Conservation (phyloP, 2,113 vertebrate species). For the Ictalurus furcatus region DNA sequence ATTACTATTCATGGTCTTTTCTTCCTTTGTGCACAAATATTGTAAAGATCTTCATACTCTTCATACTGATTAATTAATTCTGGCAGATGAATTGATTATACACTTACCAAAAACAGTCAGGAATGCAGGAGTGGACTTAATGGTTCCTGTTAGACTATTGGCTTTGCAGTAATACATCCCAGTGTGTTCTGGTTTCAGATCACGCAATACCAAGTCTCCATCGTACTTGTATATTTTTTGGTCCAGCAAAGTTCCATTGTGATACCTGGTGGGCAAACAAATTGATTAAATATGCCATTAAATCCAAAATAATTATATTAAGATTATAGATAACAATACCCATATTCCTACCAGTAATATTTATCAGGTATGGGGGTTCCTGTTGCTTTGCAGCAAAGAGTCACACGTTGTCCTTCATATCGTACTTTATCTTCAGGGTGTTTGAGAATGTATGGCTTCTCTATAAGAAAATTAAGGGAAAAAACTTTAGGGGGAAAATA, state of each 20-base stretch:
- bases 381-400: slow-evolving; percentile 88
- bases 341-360: slow-evolving; percentile 83
- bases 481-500: background rate
- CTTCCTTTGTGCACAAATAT: slow-evolving; percentile 39
- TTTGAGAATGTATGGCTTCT: slow-evolving; percentile 87
- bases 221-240: slow-evolving; percentile 70
- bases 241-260: slow-evolving; percentile 88
- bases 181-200: slow-evolving; percentile 72
- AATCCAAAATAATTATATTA: background rate
- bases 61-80: background rate
- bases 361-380: slow-evolving; percentile 84
- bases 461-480: slow-evolving; percentile 64
- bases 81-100: background rate
- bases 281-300: background rate
- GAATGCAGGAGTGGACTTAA: slow-evolving; percentile 77
- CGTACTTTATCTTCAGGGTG: slow-evolving; percentile 85
- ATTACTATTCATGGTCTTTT: slow-evolving; percentile 12
- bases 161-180: slow-evolving; percentile 91
- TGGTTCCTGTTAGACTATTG: slow-evolving; percentile 79
- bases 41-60: slow-evolving; percentile 12
- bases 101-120: slow-evolving; percentile 84
- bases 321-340: background rate
- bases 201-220: slow-evolving; percentile 75
- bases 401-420: slow-evolving; percentile 81
- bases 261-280: slow-evolving; percentile 78